Evolutionary conservation across 2,797 vertebrate genomes (phyloP).

Genomic region (Ara ararauna): DNA sequence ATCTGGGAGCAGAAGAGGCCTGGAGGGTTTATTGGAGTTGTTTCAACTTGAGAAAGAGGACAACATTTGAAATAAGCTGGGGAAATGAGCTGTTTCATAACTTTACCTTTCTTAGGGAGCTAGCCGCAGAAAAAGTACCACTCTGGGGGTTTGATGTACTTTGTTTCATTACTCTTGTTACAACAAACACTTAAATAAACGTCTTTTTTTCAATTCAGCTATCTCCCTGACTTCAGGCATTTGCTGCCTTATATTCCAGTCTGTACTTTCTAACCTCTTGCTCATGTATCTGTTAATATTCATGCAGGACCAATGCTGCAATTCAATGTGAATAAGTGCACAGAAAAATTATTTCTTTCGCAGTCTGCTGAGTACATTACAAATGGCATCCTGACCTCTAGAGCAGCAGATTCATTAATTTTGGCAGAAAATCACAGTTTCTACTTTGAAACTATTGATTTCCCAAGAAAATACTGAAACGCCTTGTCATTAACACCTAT

Average conservation of each 20-base stretch:
- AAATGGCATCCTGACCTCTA: neutral
- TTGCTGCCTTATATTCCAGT: neutral
- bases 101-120: neutral
- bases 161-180: neutral
- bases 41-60: neutral
- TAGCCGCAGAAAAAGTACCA: neutral
- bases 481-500: neutral
- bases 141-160: neutral
- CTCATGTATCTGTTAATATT: neutral
- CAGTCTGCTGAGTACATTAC: neutral
- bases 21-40: neutral
- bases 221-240: neutral
- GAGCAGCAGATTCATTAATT: constrained; percentile 31
- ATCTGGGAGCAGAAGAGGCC: neutral
- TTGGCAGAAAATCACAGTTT: neutral
- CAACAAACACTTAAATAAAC: neutral
- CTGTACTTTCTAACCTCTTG: neutral
- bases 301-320: neutral
- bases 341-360: neutral
- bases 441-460: constrained; percentile 35
- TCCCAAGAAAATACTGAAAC: neutral
- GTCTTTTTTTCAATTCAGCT: neutral
- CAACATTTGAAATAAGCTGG: neutral
- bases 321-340: neutral
- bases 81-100: neutral